Evolutionary conservation across 2,888 invertebrate genomes (phyloP), one percentile per base, ranked within the genome.

Genomic region (Andricus quercusramuli): DNA sequence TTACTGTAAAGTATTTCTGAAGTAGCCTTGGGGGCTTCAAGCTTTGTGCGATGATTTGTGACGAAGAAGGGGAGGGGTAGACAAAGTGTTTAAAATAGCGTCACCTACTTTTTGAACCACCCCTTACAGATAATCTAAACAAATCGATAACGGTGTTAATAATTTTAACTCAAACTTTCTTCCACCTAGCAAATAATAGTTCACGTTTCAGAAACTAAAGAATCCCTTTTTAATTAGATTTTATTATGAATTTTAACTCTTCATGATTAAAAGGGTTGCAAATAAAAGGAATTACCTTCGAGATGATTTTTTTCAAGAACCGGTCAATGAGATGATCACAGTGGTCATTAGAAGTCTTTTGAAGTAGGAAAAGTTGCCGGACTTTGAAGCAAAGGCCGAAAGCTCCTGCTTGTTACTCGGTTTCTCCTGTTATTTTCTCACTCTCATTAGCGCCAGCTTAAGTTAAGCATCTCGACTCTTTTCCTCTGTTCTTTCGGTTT

Each of bases 371-470:
- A 84, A 84, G 80, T 83, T 77, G 79, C 80, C 41, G 84, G 83
- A 90, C 89, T 91, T 89, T 86, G 85, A 88, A 80, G 86, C 85
- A 88, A 91, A 88, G 90, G 88, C 88, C 84, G 84, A 90, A 91
- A 91, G 90, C 90, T 90, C 85, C 90, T 82, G 88, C 86, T 91
- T 87, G 87, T 90, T 90, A 90, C 83, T 82, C 80, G 77, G 80
- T 78, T 80, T 83, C 78, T 59, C 56, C 62, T 81, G 13, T 65
- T 84, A 85, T 83, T 87, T 86, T 88, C 87, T 86, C 85, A 85
- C 85, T 88, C 90, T 89, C 89, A 89, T 90, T 90, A 91, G 86
- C 86, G 85, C 83, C 87, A 88, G 89, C 90, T 91, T 91, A 90
- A 86, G 84, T 88, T 90, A 89, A 90, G 90, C 89, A 81, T 86